Evolutionary conservation across 2,888 invertebrate species (phyloP).

Genomic region (Trichopoda pennipes): DNA sequence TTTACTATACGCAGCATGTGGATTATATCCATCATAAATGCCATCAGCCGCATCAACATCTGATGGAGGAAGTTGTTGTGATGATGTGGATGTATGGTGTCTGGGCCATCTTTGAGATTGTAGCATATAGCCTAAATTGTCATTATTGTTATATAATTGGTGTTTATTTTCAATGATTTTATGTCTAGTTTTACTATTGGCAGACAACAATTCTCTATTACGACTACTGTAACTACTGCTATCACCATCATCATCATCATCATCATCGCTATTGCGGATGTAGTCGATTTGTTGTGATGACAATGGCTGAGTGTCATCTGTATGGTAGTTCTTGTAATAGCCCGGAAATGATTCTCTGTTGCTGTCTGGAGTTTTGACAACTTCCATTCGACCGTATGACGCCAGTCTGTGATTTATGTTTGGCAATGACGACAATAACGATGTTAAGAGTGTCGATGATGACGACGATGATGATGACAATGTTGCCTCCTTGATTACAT

Average conservation of each 20-base stretch:
- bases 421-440: conserved; percentile 62
- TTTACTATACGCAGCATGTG: conserved; percentile 35
- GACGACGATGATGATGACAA: conserved; percentile 64
- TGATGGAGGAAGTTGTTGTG: background rate
- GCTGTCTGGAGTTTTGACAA: conserved; percentile 52
- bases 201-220: conserved; percentile 7
- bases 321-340: conserved; percentile 52
- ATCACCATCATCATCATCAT: conserved; percentile 22
- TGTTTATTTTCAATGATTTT: conserved; percentile 27
- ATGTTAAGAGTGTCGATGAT: conserved; percentile 50
- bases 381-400: conserved; percentile 52
- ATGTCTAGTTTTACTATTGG: conserved; percentile 66
- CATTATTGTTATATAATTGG: conserved; percentile 30
- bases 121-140: conserved; percentile 43
- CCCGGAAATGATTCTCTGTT: conserved; percentile 63
- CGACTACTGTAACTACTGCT: conserved; percentile 4
- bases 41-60: conserved; percentile 36
- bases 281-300: conserved; percentile 43
- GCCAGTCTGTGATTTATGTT: conserved; percentile 63
- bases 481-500: conserved; percentile 59
- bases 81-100: conserved; percentile 26
- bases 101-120: conserved; percentile 48
- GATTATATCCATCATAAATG: conserved; percentile 33
- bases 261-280: conserved; percentile 72
- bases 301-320: conserved; percentile 63